phyloP scores from a whole-genome alignment of 1,140 invertebrate genomes.

The Leptonema lineaticorne region DNA sequence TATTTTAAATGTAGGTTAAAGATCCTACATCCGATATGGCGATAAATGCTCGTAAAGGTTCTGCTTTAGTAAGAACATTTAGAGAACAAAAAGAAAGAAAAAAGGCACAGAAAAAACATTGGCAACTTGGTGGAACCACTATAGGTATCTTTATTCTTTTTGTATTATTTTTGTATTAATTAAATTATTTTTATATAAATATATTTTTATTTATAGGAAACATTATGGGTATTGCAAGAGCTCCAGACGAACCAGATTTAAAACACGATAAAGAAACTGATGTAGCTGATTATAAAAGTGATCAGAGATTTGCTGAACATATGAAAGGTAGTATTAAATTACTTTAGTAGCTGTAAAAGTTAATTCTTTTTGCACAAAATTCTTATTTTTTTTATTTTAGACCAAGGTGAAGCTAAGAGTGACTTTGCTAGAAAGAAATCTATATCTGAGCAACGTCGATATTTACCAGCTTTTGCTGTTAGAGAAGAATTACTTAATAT shows the following conservation, averaged over 20 bases:
- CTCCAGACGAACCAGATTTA: slow-evolving; percentile 72
- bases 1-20: slow-evolving; percentile 58
- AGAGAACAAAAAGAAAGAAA: slow-evolving; percentile 95
- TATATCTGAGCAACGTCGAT: slow-evolving; percentile 86
- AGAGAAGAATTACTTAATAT: slow-evolving; percentile 90
- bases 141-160: slow-evolving; percentile 61
- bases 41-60: slow-evolving; percentile 93
- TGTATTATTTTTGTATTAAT: neutral
- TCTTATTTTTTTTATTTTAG: slow-evolving; percentile 17
- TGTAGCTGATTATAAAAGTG: slow-evolving; percentile 75
- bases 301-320: slow-evolving; percentile 96
- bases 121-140: slow-evolving; percentile 96
- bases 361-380: neutral
- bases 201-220: slow-evolving; percentile 60
- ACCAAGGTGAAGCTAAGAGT: slow-evolving; percentile 69
- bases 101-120: slow-evolving; percentile 98
- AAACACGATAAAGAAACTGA: slow-evolving; percentile 61
- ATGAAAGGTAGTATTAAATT: slow-evolving; percentile 64
- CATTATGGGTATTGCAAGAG: slow-evolving; percentile 91
- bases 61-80: slow-evolving; percentile 82
- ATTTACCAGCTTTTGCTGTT: slow-evolving; percentile 94
- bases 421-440: slow-evolving; percentile 89
- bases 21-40: slow-evolving; percentile 99
- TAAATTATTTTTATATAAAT: slow-evolving; percentile 4
- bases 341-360: neutral